phyloP scores from a whole-genome alignment of 2,797 vertebrate species.

The Myripristis jacobus region DNA sequence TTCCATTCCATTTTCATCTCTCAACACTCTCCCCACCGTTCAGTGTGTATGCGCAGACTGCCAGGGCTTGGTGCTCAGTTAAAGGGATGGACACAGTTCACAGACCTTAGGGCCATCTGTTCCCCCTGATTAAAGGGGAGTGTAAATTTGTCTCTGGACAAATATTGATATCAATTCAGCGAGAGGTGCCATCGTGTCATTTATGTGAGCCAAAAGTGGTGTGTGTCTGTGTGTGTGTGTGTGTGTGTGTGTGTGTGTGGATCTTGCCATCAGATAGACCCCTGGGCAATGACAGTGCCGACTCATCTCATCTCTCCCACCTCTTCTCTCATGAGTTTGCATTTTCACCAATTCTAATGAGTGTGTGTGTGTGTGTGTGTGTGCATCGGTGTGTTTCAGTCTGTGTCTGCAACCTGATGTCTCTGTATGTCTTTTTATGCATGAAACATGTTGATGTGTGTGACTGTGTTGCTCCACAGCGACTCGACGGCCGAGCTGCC shows the following conservation, averaged over 20 bases:
- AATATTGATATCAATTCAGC: slow-evolving; percentile 74
- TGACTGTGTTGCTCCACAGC: slow-evolving; percentile 62
- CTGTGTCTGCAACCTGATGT: slow-evolving; percentile 20
- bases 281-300: slow-evolving; percentile 33
- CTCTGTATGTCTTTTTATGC: slow-evolving; percentile 64
- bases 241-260: slow-evolving; percentile 10
- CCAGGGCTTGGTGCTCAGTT: slow-evolving; percentile 58
- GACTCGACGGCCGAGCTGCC: slow-evolving; percentile 60
- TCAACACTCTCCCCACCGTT: slow-evolving; percentile 25
- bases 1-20: background rate
- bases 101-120: slow-evolving; percentile 74
- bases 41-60: slow-evolving; percentile 21
- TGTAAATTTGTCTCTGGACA: slow-evolving; percentile 73
- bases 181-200: slow-evolving; percentile 65
- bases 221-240: slow-evolving; percentile 18
- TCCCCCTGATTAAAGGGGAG: slow-evolving; percentile 76
- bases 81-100: slow-evolving; percentile 72
- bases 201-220: slow-evolving; percentile 59
- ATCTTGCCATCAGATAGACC: slow-evolving; percentile 43
- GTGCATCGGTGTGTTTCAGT: slow-evolving; percentile 18
- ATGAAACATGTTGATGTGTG: slow-evolving; percentile 68
- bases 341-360: slow-evolving; percentile 58
- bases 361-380: slow-evolving; percentile 23
- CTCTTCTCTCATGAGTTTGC: slow-evolving; percentile 47
- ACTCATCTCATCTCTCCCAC: slow-evolving; percentile 58